Evolutionary conservation across 2,113 vertebrate species (phyloP).

Genomic region (Laterallus jamaicensis): DNA sequence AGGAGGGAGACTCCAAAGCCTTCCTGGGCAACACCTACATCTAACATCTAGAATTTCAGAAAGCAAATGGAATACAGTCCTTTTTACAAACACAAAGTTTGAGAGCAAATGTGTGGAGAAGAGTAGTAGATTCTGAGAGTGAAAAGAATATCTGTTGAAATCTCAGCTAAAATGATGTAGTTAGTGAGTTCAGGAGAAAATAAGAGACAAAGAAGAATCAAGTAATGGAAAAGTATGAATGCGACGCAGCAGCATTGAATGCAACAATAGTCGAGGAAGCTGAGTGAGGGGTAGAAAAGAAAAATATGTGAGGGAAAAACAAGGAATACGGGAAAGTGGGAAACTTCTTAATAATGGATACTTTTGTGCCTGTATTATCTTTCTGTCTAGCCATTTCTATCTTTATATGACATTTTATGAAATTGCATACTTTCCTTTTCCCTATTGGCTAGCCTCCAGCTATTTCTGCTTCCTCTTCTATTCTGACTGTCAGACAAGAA

Average conservation of each 20-base stretch:
- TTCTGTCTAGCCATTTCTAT: not conserved
- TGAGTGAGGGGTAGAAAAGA: not conserved
- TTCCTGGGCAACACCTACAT: not conserved
- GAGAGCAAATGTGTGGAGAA: not conserved
- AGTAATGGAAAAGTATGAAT: not conserved
- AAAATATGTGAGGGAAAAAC: not conserved
- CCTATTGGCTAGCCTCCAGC: conserved; percentile 1
- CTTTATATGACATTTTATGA: conserved; percentile 12
- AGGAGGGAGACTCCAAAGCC: not conserved
- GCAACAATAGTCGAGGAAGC: not conserved
- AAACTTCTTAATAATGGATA: not conserved
- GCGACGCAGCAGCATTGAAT: not conserved
- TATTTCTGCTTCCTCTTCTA: conserved; percentile 7
- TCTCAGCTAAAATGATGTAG: not conserved
- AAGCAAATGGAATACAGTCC: not conserved
- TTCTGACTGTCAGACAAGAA: conserved; percentile 32
- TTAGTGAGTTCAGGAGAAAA: not conserved
- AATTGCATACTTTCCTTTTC: conserved; percentile 6
- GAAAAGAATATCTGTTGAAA: not conserved
- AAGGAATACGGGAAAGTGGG: not conserved
- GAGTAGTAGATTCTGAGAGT: not conserved
- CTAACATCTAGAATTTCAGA: not conserved
- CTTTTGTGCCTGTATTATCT: not conserved
- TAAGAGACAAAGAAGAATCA: not conserved
- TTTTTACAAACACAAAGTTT: not conserved